phyloP scores from a whole-genome alignment of 2,113 vertebrate species.

The Oriolus oriolus region DNA sequence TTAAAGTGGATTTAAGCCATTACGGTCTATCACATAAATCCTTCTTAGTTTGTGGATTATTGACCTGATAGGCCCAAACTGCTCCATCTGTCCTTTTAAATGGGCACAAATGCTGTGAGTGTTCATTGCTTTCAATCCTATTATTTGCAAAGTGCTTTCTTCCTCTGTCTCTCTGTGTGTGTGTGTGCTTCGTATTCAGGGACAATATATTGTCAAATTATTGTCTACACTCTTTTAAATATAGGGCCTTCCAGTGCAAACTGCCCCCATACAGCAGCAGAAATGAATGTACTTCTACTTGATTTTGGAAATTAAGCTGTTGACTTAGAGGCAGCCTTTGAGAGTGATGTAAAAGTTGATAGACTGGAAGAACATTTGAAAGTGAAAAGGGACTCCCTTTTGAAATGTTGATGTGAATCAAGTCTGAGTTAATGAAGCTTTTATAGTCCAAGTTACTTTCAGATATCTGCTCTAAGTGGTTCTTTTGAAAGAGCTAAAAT shows the following conservation, averaged over 20 bases:
- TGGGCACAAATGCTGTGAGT: neutral
- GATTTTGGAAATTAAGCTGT: neutral
- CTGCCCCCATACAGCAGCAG: neutral
- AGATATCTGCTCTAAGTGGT: neutral
- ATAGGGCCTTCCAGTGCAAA: neutral
- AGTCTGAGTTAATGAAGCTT: neutral
- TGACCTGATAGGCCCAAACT: conserved; percentile 33
- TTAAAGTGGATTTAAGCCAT: conserved; percentile 38
- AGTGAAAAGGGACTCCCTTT: neutral
- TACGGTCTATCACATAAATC: conserved; percentile 23
- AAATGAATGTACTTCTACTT: neutral
- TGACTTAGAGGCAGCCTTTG: neutral
- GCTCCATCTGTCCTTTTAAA: conserved; percentile 53
- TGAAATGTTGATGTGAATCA: neutral
- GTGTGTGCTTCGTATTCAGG: neutral
- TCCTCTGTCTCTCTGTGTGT: neutral
- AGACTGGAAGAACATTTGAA: neutral
- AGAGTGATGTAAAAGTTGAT: neutral
- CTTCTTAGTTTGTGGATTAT: conserved; percentile 52
- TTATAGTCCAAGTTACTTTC: neutral
- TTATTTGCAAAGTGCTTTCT: conserved; percentile 39
- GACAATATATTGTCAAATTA: neutral
- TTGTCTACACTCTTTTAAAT: conserved; percentile 17
- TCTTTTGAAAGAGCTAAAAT: neutral
- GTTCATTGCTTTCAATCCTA: conserved; percentile 25